Percentiles rank a stretch among this genome's conserved stretches.
These are phyloP conservation scores for Dyspetes luteomarginatus DNA, from an alignment of 2,888 invertebrate species.

Conservation along the genomic window DNA sequence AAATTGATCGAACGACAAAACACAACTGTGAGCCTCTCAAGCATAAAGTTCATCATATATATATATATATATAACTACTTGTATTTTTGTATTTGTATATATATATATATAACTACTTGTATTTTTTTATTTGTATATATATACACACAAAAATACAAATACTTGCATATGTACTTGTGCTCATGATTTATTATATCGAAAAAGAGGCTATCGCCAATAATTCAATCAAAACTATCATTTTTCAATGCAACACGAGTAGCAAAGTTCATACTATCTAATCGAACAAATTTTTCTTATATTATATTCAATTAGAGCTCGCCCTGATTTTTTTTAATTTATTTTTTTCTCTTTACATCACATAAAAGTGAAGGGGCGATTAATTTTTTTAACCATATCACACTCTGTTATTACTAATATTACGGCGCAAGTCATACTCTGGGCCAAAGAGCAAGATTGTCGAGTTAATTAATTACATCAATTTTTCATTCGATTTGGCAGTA, in stretches of 20 bases:
- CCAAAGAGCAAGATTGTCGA: constrained; percentile 18
- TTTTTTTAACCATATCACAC: constrained; percentile 10
- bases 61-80: neutral
- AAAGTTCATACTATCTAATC: constrained; percentile 41
- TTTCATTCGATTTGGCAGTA: no score
- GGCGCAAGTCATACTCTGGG: no score
- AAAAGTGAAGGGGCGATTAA: neutral
- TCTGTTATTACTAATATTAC: constrained; percentile 18
- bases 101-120: neutral
- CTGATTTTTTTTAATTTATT: constrained; percentile 22
- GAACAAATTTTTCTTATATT: constrained; percentile 40
- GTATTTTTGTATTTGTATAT: neutral
- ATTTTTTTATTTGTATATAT: no score
- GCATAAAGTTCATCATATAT: constrained; percentile 5
- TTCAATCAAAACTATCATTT: constrained; percentile 51
- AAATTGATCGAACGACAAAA: constrained; percentile 63
- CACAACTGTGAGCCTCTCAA: constrained; percentile 23
- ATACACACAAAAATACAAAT: neutral
- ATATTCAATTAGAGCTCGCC: constrained; percentile 49
- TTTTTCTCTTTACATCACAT: neutral
- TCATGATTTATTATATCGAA: constrained; percentile 31
- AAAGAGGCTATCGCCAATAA: constrained; percentile 42
- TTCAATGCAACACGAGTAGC: constrained; percentile 27
- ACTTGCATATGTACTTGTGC: neutral
- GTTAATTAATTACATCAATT: constrained; percentile 30